Conservation (phyloP, 2,113 vertebrate genomes). For the Felis catus region DNA sequence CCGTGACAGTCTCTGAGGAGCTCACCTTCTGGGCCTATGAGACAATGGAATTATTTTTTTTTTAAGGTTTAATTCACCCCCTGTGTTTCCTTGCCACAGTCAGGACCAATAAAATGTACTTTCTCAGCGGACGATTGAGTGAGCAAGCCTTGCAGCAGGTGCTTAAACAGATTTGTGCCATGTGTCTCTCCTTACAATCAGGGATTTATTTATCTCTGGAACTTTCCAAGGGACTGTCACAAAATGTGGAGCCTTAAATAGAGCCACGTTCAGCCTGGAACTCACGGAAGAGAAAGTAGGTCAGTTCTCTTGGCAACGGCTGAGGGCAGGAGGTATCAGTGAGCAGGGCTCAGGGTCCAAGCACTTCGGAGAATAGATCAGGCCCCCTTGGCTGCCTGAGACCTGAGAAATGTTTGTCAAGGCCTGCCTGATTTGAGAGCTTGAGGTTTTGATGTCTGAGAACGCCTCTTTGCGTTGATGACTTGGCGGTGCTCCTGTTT, state of each 20-base stretch:
- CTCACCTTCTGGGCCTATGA: background rate
- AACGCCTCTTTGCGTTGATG: background rate
- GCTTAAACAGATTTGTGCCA: background rate
- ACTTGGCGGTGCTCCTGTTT: background rate
- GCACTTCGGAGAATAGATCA: background rate
- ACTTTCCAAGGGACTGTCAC: background rate
- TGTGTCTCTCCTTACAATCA: background rate
- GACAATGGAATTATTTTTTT: background rate
- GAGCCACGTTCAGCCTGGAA: constrained; percentile 3
- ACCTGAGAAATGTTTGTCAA: background rate
- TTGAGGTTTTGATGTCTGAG: background rate
- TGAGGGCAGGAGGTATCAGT: background rate
- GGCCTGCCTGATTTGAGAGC: background rate
- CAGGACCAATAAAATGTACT: background rate
- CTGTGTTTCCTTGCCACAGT: background rate
- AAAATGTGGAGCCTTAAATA: constrained; percentile 29
- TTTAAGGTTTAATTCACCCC: background rate
- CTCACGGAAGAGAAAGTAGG: constrained; percentile 43
- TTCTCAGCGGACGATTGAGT: background rate
- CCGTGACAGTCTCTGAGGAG: background rate
- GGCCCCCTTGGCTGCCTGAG: background rate
- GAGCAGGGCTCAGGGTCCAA: background rate
- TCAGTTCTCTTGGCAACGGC: constrained; percentile 31
- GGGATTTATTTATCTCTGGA: constrained; percentile 2
- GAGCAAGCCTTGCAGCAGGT: background rate